Conservation (phyloP, 2,797 vertebrate species). For the Peromyscus aztecus region DNA sequence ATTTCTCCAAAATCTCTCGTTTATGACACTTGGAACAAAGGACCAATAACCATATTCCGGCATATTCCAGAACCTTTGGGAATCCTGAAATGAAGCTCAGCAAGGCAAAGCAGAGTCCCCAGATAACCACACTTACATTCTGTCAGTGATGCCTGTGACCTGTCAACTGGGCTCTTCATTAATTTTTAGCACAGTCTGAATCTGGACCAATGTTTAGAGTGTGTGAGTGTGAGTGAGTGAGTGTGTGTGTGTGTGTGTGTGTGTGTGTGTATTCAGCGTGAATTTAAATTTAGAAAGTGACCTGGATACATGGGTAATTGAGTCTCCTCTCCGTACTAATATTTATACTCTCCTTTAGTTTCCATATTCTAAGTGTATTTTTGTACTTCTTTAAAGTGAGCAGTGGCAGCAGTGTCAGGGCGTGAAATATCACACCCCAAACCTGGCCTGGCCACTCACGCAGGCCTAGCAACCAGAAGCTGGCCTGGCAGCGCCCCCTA, state of each 20-base stretch:
- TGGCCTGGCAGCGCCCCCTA: neutral
- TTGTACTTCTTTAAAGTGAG: conserved; percentile 33
- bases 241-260: no score
- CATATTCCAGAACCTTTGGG: neutral
- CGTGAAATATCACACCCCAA: neutral
- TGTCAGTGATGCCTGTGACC: accelerated
- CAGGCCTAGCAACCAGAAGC: neutral
- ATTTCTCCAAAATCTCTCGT: neutral
- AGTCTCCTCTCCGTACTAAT: neutral
- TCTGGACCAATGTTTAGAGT: conserved; percentile 23
- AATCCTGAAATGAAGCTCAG: neutral
- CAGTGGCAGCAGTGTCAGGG: neutral
- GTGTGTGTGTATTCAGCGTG: neutral
- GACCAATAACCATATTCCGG: neutral
- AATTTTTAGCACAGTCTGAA: neutral
- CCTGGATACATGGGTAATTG: neutral
- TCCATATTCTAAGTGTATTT: neutral
- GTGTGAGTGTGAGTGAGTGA: no score
- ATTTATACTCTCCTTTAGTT: neutral
- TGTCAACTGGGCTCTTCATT: neutral
- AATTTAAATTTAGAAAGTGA: neutral
- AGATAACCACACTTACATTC: accelerated
- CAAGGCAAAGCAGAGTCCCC: neutral
- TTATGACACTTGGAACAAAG: neutral
- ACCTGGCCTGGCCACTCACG: neutral